These are phyloP conservation scores for Lutraria lutraria DNA, from an alignment of 2,888 invertebrate genomes.

Conservation along the genomic window DNA sequence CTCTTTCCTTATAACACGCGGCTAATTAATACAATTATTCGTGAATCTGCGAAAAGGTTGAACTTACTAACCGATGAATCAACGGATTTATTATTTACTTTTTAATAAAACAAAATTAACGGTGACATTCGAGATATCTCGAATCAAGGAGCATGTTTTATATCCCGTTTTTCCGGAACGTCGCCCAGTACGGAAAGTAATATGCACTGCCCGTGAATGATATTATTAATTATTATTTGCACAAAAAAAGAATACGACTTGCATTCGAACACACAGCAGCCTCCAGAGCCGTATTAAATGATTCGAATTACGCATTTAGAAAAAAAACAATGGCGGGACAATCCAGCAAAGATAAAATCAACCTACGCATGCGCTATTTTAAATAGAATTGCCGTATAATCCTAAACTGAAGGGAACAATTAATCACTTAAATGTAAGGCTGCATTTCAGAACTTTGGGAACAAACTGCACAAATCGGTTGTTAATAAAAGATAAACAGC, in stretches of 20 bases:
- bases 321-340: not conserved
- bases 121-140: not conserved
- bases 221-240: not conserved
- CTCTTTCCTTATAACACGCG: not conserved
- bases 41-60: not conserved
- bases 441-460: no score
- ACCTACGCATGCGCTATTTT: not conserved
- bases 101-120: not conserved
- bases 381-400: no score
- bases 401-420: no score
- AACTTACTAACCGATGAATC: not conserved
- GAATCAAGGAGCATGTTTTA: not conserved
- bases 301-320: not conserved
- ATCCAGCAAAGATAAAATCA: not conserved
- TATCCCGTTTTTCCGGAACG: not conserved
- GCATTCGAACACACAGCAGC: not conserved
- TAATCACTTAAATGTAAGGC: no score
- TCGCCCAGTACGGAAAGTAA: not conserved
- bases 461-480: no score
- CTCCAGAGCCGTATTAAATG: not conserved
- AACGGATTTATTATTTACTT: not conserved
- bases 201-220: not conserved
- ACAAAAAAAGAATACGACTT: not conserved
- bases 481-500: no score
- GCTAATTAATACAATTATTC: not conserved